Evolutionary conservation across 2,113 vertebrate genomes (phyloP).

Genomic region (Austrofundulus limnaeus): DNA sequence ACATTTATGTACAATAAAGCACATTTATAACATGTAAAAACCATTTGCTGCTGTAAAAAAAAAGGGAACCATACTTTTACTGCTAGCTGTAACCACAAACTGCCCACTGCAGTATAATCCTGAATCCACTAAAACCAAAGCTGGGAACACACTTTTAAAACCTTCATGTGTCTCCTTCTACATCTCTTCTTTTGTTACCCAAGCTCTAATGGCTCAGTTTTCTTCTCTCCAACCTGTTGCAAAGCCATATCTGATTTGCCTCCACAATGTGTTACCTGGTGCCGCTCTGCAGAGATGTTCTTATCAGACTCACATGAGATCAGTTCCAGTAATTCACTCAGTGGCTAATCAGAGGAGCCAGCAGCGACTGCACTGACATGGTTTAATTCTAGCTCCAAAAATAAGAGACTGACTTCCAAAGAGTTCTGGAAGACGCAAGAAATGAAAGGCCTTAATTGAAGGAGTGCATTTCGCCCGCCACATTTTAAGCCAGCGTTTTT

Average conservation of each 20-base stretch:
- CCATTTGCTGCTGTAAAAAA: conserved; percentile 45
- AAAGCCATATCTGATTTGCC: conserved; percentile 5
- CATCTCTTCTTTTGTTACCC: conserved; percentile 20
- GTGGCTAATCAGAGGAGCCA: conserved; percentile 40
- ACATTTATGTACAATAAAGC: background rate
- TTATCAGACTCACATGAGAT: conserved; percentile 48
- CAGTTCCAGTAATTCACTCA: conserved; percentile 50
- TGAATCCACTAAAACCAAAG: conserved; percentile 47
- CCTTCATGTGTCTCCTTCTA: conserved; percentile 23
- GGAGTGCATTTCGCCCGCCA: too few relatives aligned
- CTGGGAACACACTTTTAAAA: conserved; percentile 37
- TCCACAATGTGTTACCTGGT: conserved; percentile 28
- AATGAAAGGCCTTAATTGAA: too few relatives aligned
- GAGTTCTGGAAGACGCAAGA: too few relatives aligned
- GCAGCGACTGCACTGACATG: conserved; percentile 17
- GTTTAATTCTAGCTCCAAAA: conserved; percentile 20
- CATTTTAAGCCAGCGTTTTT: too few relatives aligned
- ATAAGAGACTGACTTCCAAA: background rate
- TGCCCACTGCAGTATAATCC: conserved; percentile 37
- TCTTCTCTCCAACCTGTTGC: conserved; percentile 33
- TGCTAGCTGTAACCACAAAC: conserved; percentile 43
- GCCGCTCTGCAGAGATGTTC: conserved; percentile 7
- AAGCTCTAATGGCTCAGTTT: background rate
- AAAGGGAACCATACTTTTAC: conserved; percentile 46
- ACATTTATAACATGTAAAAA: conserved; percentile 30